Conservation (phyloP, 2,113 vertebrate genomes). For the Tretioscincus oriximinensis region DNA sequence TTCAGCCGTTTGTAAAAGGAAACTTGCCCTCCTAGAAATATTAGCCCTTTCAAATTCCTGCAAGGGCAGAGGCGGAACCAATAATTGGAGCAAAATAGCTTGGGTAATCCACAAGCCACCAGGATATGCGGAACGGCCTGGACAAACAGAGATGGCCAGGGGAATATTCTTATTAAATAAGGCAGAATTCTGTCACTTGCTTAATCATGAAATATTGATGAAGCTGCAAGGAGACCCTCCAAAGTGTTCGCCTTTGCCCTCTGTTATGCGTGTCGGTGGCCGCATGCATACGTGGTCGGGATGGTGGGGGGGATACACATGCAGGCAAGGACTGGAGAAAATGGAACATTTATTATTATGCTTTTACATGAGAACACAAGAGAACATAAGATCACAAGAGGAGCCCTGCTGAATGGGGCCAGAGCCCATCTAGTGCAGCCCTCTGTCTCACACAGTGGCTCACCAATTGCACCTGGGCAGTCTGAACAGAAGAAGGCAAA, state of each 20-base stretch:
- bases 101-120: constrained; percentile 55
- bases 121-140: constrained; percentile 51
- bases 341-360: neutral
- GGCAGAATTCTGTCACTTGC: constrained; percentile 69
- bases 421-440: no score
- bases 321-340: constrained; percentile 34
- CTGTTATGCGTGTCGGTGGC: constrained; percentile 28
- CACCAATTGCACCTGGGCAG: no score
- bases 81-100: constrained; percentile 3
- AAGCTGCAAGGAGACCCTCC: constrained; percentile 62
- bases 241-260: constrained; percentile 65
- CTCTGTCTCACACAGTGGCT: no score
- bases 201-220: constrained; percentile 73
- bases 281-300: neutral
- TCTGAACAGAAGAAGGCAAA: no score
- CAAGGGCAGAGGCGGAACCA: constrained; percentile 30
- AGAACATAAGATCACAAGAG: no score
- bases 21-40: constrained; percentile 43
- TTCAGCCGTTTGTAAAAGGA: constrained; percentile 40
- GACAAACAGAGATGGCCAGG: constrained; percentile 51
- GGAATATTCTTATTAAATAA: constrained; percentile 69
- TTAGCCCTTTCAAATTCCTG: constrained; percentile 57
- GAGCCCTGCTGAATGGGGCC: no score
- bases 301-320: no score
- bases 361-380: neutral